These are phyloP conservation scores for Eulemur rufifrons DNA, from an alignment of 2,113 vertebrate species.

Conservation along the genomic window DNA sequence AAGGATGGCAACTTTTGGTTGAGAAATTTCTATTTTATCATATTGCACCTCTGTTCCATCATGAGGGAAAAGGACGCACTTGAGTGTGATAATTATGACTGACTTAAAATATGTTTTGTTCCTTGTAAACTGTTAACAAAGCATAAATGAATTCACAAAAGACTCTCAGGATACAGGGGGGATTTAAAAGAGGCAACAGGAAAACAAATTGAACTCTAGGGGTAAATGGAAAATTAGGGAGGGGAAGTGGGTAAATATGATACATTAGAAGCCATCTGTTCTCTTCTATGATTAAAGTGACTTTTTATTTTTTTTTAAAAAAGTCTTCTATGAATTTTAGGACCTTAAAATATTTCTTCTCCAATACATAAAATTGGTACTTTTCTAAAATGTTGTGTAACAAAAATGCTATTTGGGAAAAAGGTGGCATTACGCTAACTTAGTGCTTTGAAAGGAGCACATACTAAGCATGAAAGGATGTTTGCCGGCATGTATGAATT, in stretches of 20 bases:
- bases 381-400: conserved; percentile 13
- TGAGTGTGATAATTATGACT: neutral
- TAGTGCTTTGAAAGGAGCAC: neutral
- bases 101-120: neutral
- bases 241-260: neutral
- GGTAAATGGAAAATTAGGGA: neutral
- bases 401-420: neutral
- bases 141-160: neutral
- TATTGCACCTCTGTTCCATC: neutral
- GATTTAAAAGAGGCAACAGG: neutral
- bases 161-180: neutral
- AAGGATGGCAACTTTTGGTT: neutral
- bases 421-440: neutral
- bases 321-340: neutral
- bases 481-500: neutral
- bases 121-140: conserved; percentile 12
- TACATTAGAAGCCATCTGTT: neutral
- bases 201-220: neutral
- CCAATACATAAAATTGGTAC: neutral
- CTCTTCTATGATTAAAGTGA: neutral
- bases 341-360: neutral
- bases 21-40: neutral
- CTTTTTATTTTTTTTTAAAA: neutral
- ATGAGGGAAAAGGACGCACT: neutral
- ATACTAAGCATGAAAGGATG: conserved; percentile 36